Conservation (phyloP, 2,113 vertebrate species). For the Crotalus tigris region DNA sequence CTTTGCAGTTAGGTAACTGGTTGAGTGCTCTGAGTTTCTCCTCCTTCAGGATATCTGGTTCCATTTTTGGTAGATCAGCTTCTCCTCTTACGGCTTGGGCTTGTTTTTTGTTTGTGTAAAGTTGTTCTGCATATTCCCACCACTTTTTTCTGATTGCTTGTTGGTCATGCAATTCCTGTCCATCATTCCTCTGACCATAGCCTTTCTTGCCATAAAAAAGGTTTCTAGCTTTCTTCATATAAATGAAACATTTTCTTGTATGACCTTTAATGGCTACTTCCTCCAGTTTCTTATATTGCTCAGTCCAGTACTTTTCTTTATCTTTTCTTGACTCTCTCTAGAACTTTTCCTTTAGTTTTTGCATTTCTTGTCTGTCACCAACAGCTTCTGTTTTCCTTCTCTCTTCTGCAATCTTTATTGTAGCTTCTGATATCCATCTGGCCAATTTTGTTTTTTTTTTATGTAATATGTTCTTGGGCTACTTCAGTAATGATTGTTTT, state of each 20-base stretch:
- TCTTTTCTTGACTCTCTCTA: not conserved
- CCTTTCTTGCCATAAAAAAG: not conserved
- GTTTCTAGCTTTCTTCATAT: not conserved
- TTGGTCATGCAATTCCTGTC: not conserved
- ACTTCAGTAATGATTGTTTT: not conserved
- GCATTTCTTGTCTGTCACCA: not conserved
- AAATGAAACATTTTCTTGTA: not conserved
- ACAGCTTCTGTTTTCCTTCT: not conserved
- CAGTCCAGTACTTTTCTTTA: not conserved
- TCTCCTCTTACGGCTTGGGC: not conserved
- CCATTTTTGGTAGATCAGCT: not conserved
- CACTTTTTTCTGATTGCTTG: not conserved
- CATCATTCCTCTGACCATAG: not conserved
- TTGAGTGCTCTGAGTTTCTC: not conserved
- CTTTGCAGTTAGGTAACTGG: not conserved
- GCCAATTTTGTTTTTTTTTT: not conserved
- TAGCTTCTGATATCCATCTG: not conserved
- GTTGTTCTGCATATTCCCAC: not conserved
- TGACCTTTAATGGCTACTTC: not conserved
- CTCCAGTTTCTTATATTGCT: not conserved
- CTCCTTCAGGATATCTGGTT: not conserved
- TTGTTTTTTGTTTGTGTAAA: not conserved
- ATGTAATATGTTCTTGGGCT: not conserved
- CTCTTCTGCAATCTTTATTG: not conserved
- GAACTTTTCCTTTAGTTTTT: not conserved